These are phyloP conservation scores for Micromys minutus DNA, from an alignment of 2,113 vertebrate species.

Conservation along the genomic window DNA sequence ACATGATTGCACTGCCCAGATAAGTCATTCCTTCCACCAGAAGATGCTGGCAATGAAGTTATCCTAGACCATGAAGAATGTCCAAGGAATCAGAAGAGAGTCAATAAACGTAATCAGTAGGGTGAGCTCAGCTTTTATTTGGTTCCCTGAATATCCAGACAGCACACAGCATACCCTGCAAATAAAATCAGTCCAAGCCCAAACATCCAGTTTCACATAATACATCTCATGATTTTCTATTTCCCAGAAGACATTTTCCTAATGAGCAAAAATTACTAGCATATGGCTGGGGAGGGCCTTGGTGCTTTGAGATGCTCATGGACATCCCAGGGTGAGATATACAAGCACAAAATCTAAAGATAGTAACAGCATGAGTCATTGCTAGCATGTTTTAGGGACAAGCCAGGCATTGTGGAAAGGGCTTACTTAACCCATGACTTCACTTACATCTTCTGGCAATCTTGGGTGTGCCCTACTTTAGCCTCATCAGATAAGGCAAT, in stretches of 20 bases:
- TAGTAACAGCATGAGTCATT: background rate
- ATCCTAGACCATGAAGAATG: slow-evolving; percentile 57
- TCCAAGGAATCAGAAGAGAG: slow-evolving; percentile 63
- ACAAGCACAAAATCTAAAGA: background rate
- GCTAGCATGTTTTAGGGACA: background rate
- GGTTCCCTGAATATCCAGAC: slow-evolving; percentile 52
- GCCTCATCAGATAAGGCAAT: slow-evolving; percentile 11
- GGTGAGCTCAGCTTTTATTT: slow-evolving; percentile 63
- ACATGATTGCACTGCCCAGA: slow-evolving; percentile 49
- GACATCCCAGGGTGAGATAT: background rate
- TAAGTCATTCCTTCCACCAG: slow-evolving; percentile 65
- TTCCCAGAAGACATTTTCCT: background rate
- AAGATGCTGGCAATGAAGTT: slow-evolving; percentile 60
- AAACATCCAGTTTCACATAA: slow-evolving; percentile 42
- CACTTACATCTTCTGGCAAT: background rate
- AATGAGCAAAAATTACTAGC: slow-evolving; percentile 58
- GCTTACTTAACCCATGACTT: background rate
- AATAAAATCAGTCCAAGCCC: slow-evolving; percentile 50
- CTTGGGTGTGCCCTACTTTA: background rate
- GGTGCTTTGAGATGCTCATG: background rate
- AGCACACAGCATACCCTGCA: slow-evolving; percentile 38
- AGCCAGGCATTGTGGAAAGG: background rate
- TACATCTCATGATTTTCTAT: slow-evolving; percentile 26
- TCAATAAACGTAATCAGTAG: slow-evolving; percentile 62
- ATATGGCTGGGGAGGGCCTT: background rate